Base-by-base conservation (phyloP, 2,888 invertebrate species). In the Deroplatys truncata region DNA sequence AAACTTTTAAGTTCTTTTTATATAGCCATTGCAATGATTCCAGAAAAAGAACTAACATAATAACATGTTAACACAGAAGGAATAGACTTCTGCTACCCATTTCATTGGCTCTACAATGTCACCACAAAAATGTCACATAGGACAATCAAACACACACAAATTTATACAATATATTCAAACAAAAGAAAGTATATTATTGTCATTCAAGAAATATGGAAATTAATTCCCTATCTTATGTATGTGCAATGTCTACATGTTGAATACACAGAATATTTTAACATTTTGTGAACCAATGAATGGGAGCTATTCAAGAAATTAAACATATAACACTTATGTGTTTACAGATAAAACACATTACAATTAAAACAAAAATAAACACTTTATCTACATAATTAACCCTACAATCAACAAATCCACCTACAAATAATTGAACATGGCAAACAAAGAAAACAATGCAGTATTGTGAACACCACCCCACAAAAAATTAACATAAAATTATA, bases 401-500 rank as follows among this genome's bases (percentile, higher is more conserved):
- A 72, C 56, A 72, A 72, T 72, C 49, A 89, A 89, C 84, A 89
- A 90, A 88, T 89, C 86, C 86, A 89, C 85, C 89, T 89, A 89
- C 88, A 90, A 20, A 89, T 84, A 56, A 89, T 88, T 86, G 87
- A 86, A 90, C 82, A 82, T 83, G 82, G 87, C 83, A 82, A 83
- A 87, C 82, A 82, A 87, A 87, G 83, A 87, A 87, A 87, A 87
- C 87, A 87, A 87, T 82, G 82, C 87, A 87, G 83, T 43, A 29
- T 43, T 87, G 82, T 87, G 10, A 86, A 86, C 82, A 87, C 86
- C 87, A 87, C 86, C 88, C 86, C 88, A 89, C 89, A 90, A 90
- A 84, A 88, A 85, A 88, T 82, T 86, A 88, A 86, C 72, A 89
- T 88, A 89, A 56, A 86, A n/a, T 85, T 84, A 82, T 82, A 86